These are phyloP conservation scores for Cyrtodaria siliqua DNA, from an alignment of 2,888 invertebrate species.

Conservation along the genomic window DNA sequence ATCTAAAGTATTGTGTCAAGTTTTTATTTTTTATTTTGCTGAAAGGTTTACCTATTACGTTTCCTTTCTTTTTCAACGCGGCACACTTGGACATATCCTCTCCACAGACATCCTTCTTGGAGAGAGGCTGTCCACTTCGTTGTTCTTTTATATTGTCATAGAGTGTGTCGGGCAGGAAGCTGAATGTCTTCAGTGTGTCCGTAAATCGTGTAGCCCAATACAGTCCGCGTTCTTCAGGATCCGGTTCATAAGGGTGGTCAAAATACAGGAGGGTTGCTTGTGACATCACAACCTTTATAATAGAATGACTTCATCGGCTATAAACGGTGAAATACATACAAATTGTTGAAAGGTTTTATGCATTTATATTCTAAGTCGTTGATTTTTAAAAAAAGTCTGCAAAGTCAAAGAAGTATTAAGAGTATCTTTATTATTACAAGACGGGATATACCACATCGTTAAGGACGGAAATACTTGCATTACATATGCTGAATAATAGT, in stretches of 20 bases:
- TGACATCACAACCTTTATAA: slow-evolving; percentile 77
- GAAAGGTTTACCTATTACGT: slow-evolving; percentile 82
- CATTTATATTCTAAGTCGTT: too few species aligned
- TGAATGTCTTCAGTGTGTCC: slow-evolving; percentile 77
- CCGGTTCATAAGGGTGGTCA: slow-evolving; percentile 82
- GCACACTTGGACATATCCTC: slow-evolving; percentile 67
- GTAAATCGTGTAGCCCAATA: slow-evolving; percentile 84
- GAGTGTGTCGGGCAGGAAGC: slow-evolving; percentile 76
- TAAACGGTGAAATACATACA: too few species aligned
- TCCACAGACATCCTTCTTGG: slow-evolving; percentile 68
- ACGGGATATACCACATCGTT: too few species aligned
- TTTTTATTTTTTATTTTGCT: too few species aligned
- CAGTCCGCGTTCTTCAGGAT: slow-evolving; percentile 81
- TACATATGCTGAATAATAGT: too few species aligned
- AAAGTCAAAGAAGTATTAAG: background rate
- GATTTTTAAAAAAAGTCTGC: too few species aligned
- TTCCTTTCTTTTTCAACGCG: slow-evolving; percentile 71
- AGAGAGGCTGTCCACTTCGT: slow-evolving; percentile 72
- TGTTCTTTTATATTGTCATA: slow-evolving; percentile 72
- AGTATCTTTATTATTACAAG: background rate
- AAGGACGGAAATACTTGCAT: too few species aligned
- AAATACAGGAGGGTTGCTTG: slow-evolving; percentile 80
- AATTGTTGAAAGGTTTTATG: too few species aligned
- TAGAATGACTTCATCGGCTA: too few species aligned
- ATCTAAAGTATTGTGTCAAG: too few species aligned